phyloP scores from a whole-genome alignment of 2,113 vertebrate species.

The Gallinago undulata region DNA sequence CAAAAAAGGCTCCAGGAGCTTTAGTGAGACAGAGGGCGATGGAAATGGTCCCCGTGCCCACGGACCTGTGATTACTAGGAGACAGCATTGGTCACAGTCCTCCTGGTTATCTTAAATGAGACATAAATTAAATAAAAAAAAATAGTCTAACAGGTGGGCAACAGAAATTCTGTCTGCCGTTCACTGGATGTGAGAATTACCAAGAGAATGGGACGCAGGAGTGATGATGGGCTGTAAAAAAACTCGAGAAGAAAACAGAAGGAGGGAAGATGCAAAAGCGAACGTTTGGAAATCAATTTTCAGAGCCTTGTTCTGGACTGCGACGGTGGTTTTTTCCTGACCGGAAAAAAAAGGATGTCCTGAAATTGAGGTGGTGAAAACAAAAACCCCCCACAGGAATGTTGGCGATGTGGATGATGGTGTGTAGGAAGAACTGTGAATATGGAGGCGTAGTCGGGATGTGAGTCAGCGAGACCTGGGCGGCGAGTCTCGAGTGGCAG shows the following conservation, averaged over 20 bases:
- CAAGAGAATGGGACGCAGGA: not conserved
- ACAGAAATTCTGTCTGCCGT: not conserved
- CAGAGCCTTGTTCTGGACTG: not conserved
- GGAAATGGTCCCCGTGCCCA: not conserved
- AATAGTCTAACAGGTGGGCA: not conserved
- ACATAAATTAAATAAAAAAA: not conserved
- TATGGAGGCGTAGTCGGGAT: not conserved
- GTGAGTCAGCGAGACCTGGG: not conserved
- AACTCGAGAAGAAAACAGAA: not conserved
- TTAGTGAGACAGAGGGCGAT: not conserved
- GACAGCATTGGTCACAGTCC: not conserved
- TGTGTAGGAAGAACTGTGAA: not conserved
- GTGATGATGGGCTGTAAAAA: not conserved
- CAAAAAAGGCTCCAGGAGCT: not conserved
- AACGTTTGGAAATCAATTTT: not conserved
- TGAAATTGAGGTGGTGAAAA: not conserved
- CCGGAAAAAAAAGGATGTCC: not conserved
- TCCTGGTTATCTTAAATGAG: not conserved
- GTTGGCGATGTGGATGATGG: not conserved
- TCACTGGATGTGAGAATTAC: not conserved
- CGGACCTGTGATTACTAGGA: not conserved
- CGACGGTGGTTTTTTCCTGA: not conserved
- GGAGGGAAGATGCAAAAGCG: not conserved
- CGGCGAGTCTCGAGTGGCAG: not conserved
- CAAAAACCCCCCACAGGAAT: not conserved